phyloP scores from a whole-genome alignment of 2,113 vertebrate species.

The Proteles cristata region DNA sequence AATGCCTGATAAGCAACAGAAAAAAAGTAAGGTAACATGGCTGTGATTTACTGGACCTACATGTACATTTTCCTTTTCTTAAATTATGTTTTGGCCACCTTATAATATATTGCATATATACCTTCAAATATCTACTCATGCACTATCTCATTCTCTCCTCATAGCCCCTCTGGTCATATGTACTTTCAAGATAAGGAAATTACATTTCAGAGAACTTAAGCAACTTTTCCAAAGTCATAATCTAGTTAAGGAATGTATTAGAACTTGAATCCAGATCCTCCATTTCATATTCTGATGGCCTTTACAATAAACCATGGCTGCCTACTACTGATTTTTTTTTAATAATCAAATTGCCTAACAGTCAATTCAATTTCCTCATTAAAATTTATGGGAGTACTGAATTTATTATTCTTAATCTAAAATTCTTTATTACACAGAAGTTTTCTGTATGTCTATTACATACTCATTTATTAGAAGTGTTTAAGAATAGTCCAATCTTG shows the following conservation, averaged over 20 bases:
- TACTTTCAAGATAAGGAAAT: conserved; percentile 7
- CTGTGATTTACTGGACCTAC: not conserved
- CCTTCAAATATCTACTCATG: not conserved
- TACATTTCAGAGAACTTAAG: conserved; percentile 23
- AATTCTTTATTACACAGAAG: not conserved
- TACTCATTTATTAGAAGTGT: not conserved
- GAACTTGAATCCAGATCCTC: not conserved
- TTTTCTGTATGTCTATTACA: not conserved
- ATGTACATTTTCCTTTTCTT: not conserved
- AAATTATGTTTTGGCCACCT: conserved; percentile 14
- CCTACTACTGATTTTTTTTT: not conserved
- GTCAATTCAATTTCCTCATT: not conserved
- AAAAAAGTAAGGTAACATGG: not conserved
- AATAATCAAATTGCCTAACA: not conserved
- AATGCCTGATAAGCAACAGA: not conserved
- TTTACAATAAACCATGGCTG: not conserved
- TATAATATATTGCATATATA: not conserved
- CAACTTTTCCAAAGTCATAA: not conserved
- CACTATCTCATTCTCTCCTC: not conserved
- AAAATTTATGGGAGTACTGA: not conserved
- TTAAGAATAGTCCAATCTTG: not conserved
- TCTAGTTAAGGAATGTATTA: not conserved
- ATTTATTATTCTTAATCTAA: conserved; percentile 28
- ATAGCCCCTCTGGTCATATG: not conserved
- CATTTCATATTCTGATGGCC: not conserved